Conservation (phyloP, 2,888 invertebrate species). For the Drosophila ezoana region DNA sequence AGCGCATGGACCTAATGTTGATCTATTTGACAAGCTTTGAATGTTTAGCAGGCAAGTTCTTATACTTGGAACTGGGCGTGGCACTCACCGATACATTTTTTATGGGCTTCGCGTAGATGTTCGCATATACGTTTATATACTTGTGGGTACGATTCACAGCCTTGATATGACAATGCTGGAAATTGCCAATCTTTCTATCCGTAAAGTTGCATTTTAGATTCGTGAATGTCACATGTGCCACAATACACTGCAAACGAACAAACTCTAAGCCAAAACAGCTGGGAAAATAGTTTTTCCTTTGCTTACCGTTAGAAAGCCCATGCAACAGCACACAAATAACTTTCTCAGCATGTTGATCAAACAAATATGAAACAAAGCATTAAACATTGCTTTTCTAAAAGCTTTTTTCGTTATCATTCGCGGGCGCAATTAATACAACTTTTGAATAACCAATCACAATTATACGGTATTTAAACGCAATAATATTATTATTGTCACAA, state of each 20-base stretch:
- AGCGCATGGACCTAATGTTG: slow-evolving; percentile 17
- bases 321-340: slow-evolving; percentile 2
- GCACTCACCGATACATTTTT: slow-evolving; percentile 34
- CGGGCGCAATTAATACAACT: background rate
- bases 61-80: background rate
- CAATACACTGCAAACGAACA: slow-evolving; percentile 2
- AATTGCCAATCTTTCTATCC: background rate
- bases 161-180: slow-evolving; percentile 42
- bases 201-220: slow-evolving; percentile 45
- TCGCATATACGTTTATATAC: slow-evolving; percentile 27
- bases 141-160: slow-evolving; percentile 57
- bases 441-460: background rate
- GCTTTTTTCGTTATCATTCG: no score
- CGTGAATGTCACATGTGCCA: slow-evolving; percentile 47
- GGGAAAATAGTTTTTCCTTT: background rate
- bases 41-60: background rate
- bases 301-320: slow-evolving; percentile 18
- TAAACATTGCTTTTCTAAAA: background rate
- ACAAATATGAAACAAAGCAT: background rate
- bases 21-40: slow-evolving; percentile 27
- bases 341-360: slow-evolving; percentile 5
- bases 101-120: slow-evolving; percentile 15
- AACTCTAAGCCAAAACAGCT: no score
- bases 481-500: slow-evolving; percentile 4
- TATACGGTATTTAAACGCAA: slow-evolving; percentile 15